These are phyloP conservation scores for Pterocles orientalis DNA, from an alignment of 2,113 vertebrate species.

Conservation along the genomic window DNA sequence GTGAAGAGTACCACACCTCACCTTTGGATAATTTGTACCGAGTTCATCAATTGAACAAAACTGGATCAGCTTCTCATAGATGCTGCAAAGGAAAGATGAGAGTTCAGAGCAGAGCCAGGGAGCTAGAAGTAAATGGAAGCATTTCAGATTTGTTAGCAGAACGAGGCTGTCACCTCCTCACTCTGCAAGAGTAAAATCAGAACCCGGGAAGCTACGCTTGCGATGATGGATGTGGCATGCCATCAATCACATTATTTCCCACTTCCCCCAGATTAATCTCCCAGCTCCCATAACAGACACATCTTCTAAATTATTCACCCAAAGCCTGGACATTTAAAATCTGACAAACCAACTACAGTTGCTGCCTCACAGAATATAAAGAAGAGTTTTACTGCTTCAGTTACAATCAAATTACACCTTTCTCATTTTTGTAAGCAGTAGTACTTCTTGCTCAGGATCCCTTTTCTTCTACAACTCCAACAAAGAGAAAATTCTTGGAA, in stretches of 20 bases:
- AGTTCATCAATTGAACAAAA: constrained; percentile 97
- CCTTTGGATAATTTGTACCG: constrained; percentile 98
- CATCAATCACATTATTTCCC: neutral
- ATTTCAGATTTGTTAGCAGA: neutral
- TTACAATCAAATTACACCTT: neutral
- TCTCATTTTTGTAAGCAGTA: neutral
- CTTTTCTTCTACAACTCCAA: neutral
- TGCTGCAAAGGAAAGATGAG: constrained; percentile 77
- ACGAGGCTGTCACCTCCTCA: neutral
- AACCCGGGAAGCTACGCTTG: neutral
- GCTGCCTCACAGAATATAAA: neutral
- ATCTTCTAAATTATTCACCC: neutral
- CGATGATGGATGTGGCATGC: neutral
- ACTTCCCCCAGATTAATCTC: neutral
- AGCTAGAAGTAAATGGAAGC: neutral
- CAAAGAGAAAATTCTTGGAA: neutral
- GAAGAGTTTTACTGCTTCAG: neutral
- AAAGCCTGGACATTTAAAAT: neutral
- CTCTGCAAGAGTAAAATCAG: neutral
- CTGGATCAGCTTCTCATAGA: constrained; percentile 98
- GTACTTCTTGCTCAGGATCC: neutral
- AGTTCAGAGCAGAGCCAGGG: neutral
- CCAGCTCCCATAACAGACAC: neutral
- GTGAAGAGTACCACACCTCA: constrained; percentile 12
- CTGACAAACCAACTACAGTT: neutral